phyloP scores from a whole-genome alignment of 2,888 invertebrate species.

The Odontomyia ornata region DNA sequence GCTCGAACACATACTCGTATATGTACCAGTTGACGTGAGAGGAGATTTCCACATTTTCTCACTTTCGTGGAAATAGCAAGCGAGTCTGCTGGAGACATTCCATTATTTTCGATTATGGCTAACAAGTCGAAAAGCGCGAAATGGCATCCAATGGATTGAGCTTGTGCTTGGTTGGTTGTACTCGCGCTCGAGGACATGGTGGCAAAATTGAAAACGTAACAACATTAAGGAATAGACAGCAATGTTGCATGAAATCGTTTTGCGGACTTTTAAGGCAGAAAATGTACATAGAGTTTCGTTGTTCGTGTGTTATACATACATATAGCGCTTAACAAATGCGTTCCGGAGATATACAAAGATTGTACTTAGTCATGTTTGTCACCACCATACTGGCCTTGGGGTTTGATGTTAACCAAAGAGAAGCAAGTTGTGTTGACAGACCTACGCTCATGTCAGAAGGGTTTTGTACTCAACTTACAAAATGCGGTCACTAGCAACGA shows the following conservation, averaged over 20 bases:
- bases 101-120: slow-evolving; percentile 46
- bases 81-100: slow-evolving; percentile 18
- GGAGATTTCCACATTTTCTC: neutral
- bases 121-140: neutral
- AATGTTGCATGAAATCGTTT: neutral
- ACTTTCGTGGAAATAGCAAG: neutral
- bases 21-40: too few species aligned
- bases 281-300: neutral
- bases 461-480: too few species aligned
- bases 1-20: slow-evolving; percentile 1
- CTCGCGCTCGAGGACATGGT: neutral
- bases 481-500: too few species aligned
- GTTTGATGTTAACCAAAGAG: too few species aligned
- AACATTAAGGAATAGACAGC: neutral
- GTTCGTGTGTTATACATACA: too few species aligned
- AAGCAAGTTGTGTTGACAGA: too few species aligned
- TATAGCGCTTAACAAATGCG: too few species aligned
- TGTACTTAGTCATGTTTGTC: too few species aligned
- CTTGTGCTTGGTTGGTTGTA: neutral
- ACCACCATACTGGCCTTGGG: too few species aligned
- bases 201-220: slow-evolving; percentile 23
- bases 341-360: too few species aligned
- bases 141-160: slow-evolving; percentile 13
- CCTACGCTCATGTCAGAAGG: too few species aligned
- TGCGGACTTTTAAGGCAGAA: neutral